Conservation (phyloP, 1,140 invertebrate species). For the Aphelinus atriplicis region DNA sequence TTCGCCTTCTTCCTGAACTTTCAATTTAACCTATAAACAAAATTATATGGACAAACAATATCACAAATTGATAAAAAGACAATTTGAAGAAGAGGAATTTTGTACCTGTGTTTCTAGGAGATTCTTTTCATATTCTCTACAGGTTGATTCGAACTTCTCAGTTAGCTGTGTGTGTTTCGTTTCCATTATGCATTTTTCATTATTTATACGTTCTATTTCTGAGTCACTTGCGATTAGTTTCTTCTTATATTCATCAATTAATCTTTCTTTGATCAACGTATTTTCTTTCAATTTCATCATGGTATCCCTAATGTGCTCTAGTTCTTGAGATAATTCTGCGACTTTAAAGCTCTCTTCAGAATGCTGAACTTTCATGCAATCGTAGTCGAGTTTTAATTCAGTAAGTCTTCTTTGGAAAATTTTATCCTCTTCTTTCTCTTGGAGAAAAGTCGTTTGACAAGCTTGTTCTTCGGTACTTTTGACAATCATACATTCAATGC, state of each 20-base stretch:
- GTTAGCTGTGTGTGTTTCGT: conserved; percentile 36
- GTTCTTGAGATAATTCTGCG: conserved; percentile 47
- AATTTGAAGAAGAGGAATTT: not conserved
- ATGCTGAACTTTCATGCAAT: conserved; percentile 42
- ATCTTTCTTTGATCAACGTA: conserved; percentile 42
- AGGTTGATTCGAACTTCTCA: conserved; percentile 29
- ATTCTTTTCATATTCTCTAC: conserved; percentile 42
- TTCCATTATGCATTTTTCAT: conserved; percentile 40
- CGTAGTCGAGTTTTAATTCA: conserved; percentile 49
- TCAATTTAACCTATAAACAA: conserved; percentile 39
- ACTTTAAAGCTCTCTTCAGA: conserved; percentile 41
- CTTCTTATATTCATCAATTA: conserved; percentile 44
- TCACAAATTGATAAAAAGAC: not conserved
- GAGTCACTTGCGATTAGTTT: conserved; percentile 39
- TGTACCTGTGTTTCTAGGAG: conserved; percentile 42
- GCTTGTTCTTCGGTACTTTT: conserved; percentile 19
- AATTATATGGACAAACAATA: not conserved
- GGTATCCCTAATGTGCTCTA: conserved; percentile 45
- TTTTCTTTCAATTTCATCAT: conserved; percentile 46
- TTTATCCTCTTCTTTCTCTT: conserved; percentile 24
- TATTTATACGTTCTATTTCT: conserved; percentile 44
- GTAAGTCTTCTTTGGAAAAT: conserved; percentile 27
- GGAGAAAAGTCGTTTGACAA: conserved; percentile 13
- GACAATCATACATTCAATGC: not conserved
- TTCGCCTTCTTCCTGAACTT: conserved; percentile 45